Conservation (phyloP, 2,113 vertebrate species). For the Eidolon helvum region DNA sequence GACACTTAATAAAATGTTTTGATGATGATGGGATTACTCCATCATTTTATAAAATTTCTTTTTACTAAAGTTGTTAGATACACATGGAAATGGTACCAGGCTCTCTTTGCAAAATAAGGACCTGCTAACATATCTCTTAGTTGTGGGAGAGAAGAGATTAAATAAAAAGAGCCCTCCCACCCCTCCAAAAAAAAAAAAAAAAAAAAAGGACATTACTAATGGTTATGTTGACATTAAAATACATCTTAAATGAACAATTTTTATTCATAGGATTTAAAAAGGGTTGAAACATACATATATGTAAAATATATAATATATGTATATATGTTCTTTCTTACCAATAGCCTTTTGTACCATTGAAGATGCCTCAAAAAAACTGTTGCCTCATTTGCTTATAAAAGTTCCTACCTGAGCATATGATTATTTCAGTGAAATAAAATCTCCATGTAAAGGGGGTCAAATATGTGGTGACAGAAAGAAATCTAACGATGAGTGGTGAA, state of each 20-base stretch:
- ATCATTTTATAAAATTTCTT: not conserved
- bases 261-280: not conserved
- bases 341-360: not conserved
- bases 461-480: too few relatives aligned
- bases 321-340: not conserved
- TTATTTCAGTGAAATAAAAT: not conserved
- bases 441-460: too few relatives aligned
- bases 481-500: too few relatives aligned
- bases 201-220: not conserved
- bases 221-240: not conserved
- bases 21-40: not conserved
- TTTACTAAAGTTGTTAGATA: not conserved
- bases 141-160: not conserved
- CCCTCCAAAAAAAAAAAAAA: too few relatives aligned
- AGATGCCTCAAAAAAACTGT: not conserved
- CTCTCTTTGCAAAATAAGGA: not conserved
- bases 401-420: not conserved
- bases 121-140: not conserved
- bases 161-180: not conserved
- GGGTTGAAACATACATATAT: not conserved
- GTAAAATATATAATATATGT: too few relatives aligned
- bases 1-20: not conserved
- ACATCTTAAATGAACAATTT: not conserved
- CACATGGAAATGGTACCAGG: not conserved
- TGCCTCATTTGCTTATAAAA: slow-evolving; percentile 21